These are phyloP conservation scores for Perdita meconis DNA, from an alignment of 2,888 invertebrate species.

Conservation along the genomic window DNA sequence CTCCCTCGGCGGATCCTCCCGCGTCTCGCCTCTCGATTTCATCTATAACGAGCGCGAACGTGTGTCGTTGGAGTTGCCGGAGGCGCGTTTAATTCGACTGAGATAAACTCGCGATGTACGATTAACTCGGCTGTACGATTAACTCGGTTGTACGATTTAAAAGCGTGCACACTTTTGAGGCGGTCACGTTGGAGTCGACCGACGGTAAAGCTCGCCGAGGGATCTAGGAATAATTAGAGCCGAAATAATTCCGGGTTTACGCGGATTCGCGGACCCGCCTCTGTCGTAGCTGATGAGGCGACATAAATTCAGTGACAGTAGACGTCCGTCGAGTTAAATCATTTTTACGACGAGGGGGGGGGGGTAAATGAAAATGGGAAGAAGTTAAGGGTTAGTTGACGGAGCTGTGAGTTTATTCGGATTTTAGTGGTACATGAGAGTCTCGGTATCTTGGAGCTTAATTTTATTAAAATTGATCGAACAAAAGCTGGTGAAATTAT, in stretches of 20 bases:
- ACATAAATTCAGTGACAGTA: background rate
- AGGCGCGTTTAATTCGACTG: conserved; percentile 4
- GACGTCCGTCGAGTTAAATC: background rate
- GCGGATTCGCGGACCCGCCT: background rate
- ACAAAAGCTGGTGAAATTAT: background rate
- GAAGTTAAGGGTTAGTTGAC: background rate
- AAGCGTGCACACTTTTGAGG: background rate
- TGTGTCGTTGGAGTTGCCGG: background rate
- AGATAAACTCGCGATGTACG: background rate
- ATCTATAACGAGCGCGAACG: background rate
- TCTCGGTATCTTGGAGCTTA: background rate
- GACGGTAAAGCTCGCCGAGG: background rate
- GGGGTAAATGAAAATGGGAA: background rate
- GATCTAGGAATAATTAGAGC: conserved; percentile 13
- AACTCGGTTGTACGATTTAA: background rate
- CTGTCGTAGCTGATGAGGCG: background rate
- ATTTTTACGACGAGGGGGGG: conserved; percentile 6
- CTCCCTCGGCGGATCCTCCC: background rate
- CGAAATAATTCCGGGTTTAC: background rate
- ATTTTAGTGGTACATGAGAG: background rate
- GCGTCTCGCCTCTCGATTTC: background rate
- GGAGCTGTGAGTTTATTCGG: background rate
- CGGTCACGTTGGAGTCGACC: background rate
- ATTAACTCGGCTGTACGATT: background rate
- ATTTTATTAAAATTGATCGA: background rate